Evolutionary conservation across 2,113 vertebrate genomes (phyloP), one percentile per base, ranked within the genome.

Genomic region (Mus pahari): DNA sequence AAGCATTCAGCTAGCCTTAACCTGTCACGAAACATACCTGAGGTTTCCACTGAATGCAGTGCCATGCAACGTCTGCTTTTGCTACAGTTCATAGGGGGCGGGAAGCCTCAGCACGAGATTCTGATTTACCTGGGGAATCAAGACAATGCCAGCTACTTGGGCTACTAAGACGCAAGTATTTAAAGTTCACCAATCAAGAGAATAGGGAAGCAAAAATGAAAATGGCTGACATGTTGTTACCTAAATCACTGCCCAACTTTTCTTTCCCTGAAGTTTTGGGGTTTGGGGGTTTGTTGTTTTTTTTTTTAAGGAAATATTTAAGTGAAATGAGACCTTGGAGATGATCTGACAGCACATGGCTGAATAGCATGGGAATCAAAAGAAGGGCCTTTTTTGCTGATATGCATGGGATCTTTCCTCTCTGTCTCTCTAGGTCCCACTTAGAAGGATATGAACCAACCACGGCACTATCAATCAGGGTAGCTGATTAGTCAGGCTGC

Each of bases 11-110:
- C 90, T 33, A 73, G 90, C 79, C 96, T 66, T 86, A 71, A 93
- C 94, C 95, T 92, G 90, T 33, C 81, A 73, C 1, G 84, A 48
- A 58, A 45, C 91, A 93, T 94, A 90, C 87, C 88, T 91, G 74
- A 86, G 70, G 24, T 79, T 84, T 81, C 75, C 45, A 70, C 0
- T 10, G 55, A 94, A 70, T 0, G 17, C 62, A 48, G 64, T 92
- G 39, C 16, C 26, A 28, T 9, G 28, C 68, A 91, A 48, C 8
- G 7, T 48, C 45, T 68, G 33, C 62, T 95, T 48, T 50, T 81
- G 33, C 71, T 84, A 22, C 8, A 50, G 42, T 33, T 24, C 33
- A 7, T 2, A 45, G 71, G 28, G 13, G 14, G 74, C 2, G 77
- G 50, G 42, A 20, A 42, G 9, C n/a, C 60, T 89, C 24, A 13